These are phyloP conservation scores for Zeuzera pyrina DNA, from an alignment of 2,888 invertebrate species.

Conservation along the genomic window DNA sequence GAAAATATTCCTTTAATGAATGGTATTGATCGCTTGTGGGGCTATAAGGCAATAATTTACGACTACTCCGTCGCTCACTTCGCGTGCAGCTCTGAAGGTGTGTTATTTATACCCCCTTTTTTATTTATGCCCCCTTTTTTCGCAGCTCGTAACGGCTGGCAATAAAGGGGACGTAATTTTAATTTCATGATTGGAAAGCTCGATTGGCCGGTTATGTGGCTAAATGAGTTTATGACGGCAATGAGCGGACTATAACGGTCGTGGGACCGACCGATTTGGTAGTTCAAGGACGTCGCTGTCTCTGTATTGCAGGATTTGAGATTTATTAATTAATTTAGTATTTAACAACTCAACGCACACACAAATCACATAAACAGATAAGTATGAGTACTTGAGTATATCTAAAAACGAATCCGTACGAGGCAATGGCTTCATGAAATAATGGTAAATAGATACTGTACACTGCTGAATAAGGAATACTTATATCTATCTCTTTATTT, in stretches of 20 bases:
- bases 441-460: no score
- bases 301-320: no score
- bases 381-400: no score
- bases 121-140: conserved; percentile 72
- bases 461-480: no score
- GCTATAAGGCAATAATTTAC: conserved; percentile 66
- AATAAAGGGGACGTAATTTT: conserved; percentile 71
- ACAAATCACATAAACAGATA: no score
- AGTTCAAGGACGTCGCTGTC: conserved; percentile 30
- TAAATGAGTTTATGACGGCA: conserved; percentile 67
- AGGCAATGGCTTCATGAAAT: no score
- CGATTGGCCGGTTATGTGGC: conserved; percentile 67
- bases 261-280: conserved; percentile 34
- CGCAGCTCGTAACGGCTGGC: conserved; percentile 70
- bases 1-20: conserved; percentile 67
- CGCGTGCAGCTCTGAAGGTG: conserved; percentile 64
- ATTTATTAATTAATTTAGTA: no score
- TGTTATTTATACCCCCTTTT: conserved; percentile 71
- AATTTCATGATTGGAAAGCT: conserved; percentile 73
- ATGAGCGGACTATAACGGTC: conserved; percentile 55
- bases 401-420: no score
- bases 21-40: conserved; percentile 55
- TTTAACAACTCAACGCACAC: no score
- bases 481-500: no score
- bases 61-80: conserved; percentile 46